These are phyloP conservation scores for Triops cancriformis DNA, from an alignment of 1,140 invertebrate species.

Conservation along the genomic window DNA sequence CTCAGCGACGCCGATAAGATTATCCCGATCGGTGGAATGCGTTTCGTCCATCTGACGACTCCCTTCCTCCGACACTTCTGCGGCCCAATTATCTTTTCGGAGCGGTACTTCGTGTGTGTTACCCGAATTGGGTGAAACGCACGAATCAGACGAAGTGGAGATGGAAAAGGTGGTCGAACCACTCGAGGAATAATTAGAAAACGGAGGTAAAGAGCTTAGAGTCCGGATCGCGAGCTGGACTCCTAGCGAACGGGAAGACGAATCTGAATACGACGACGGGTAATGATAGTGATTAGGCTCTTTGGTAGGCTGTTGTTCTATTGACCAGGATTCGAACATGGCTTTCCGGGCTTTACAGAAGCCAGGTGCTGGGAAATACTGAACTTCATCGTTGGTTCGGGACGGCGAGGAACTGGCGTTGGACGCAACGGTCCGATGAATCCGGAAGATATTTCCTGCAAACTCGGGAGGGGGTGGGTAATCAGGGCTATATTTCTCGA, in stretches of 20 bases:
- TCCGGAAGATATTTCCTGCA: neutral
- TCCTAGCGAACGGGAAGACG: conserved; percentile 8
- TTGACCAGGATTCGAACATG: conserved; percentile 20
- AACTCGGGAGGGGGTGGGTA: neutral
- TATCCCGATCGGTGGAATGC: neutral
- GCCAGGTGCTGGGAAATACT: neutral
- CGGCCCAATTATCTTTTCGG: neutral
- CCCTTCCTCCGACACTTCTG: neutral
- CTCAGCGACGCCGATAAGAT: neutral
- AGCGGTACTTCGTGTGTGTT: neutral
- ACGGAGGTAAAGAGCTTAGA: conserved; percentile 19
- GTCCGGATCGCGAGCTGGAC: conserved; percentile 20
- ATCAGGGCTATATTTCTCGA: neutral
- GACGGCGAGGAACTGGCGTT: neutral
- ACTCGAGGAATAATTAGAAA: conserved; percentile 10
- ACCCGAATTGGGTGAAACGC: neutral
- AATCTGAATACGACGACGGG: neutral
- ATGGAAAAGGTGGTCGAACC: neutral
- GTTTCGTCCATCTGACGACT: neutral
- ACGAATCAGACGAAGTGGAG: conserved; percentile 15
- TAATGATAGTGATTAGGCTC: conserved; percentile 6
- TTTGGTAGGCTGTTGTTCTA: neutral
- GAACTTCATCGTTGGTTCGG: neutral
- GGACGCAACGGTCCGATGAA: neutral
- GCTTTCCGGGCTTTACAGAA: conserved; percentile 16